Conservation (phyloP, 1,140 invertebrate species). For the Plectus sambesii region DNA sequence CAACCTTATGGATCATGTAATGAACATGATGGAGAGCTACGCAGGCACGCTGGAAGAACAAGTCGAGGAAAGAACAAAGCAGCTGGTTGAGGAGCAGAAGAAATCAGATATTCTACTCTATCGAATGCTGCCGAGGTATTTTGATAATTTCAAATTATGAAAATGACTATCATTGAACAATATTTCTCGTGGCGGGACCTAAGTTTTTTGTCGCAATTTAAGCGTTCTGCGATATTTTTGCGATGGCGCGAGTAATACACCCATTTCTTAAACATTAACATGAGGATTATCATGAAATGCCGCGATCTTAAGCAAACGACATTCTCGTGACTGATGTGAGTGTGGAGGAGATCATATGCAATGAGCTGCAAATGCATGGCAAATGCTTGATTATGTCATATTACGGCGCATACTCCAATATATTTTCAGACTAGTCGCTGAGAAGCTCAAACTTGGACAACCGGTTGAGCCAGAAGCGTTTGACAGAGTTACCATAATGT, state of each 20-base stretch:
- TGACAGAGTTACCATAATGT: slow-evolving; percentile 30
- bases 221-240: too few relatives aligned
- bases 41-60: slow-evolving; percentile 67
- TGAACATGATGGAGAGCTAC: slow-evolving; percentile 73
- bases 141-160: too few relatives aligned
- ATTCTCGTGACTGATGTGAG: too few relatives aligned
- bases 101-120: slow-evolving; percentile 75
- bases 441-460: slow-evolving; percentile 26
- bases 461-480: slow-evolving; percentile 30
- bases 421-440: slow-evolving; percentile 29
- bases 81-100: slow-evolving; percentile 85
- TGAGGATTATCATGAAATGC: slow-evolving; percentile 9
- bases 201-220: too few relatives aligned
- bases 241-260: too few relatives aligned
- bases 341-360: too few relatives aligned
- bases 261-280: background rate
- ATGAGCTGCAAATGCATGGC: too few relatives aligned
- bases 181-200: too few relatives aligned
- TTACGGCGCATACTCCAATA: too few relatives aligned
- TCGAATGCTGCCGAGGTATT: slow-evolving; percentile 74
- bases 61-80: slow-evolving; percentile 81
- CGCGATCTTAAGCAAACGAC: too few relatives aligned
- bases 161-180: too few relatives aligned
- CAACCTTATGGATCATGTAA: slow-evolving; percentile 74
- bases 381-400: too few relatives aligned